Evolutionary conservation across 2,113 vertebrate species (phyloP).

Genomic region (Rousettus leschenaultii): DNA sequence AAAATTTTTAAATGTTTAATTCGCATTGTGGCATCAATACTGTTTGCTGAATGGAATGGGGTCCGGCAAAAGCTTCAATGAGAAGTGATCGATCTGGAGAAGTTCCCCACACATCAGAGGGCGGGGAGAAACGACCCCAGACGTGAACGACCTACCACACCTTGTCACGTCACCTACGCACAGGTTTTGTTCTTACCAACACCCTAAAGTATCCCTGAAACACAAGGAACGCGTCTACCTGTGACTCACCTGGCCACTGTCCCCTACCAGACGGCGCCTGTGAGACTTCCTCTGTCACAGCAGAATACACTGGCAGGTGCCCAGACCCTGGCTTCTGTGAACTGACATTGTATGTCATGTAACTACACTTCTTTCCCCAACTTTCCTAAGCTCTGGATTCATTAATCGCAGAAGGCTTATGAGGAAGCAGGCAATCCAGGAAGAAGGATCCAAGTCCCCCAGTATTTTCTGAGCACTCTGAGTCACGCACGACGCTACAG

Average conservation of each 20-base stretch:
- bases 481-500: neutral
- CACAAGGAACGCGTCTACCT: neutral
- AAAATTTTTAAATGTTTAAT: neutral
- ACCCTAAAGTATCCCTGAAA: conserved; percentile 7
- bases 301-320: neutral
- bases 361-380: no score
- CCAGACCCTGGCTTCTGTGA: neutral
- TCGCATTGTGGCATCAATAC: neutral
- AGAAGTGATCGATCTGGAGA: neutral
- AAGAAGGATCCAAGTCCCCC: no score
- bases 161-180: neutral
- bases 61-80: neutral
- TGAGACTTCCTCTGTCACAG: no score
- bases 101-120: no score
- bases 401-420: neutral
- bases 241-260: no score
- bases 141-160: rapidly evolving
- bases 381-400: neutral
- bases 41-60: neutral
- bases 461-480: neutral
- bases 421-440: neutral
- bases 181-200: neutral
- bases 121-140: no score
- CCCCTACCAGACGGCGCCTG: neutral
- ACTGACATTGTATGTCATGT: no score